phyloP scores from a whole-genome alignment of 2,797 vertebrate genomes.

The Amblyopsis hoosieri region DNA sequence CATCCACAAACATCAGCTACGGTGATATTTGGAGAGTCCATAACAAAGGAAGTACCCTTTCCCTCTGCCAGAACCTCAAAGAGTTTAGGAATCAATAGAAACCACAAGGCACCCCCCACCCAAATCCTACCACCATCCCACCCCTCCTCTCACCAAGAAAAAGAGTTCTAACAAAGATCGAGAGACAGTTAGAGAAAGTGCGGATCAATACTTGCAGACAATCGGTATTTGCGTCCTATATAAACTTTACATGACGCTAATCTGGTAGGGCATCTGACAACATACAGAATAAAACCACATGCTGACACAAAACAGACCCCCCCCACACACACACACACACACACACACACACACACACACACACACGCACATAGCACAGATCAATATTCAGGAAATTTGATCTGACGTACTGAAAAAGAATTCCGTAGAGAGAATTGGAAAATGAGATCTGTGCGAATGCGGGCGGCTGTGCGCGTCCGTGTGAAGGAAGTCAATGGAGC shows the following conservation, averaged over 20 bases:
- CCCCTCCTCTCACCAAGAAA: constrained; percentile 13
- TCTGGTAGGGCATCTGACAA: constrained; percentile 49
- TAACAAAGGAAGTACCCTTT: constrained; percentile 58
- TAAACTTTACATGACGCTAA: constrained; percentile 49
- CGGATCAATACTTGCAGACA: constrained; percentile 42
- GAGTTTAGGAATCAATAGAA: constrained; percentile 60
- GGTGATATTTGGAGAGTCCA: constrained; percentile 53
- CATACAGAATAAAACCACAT: constrained; percentile 6
- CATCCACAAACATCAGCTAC: constrained; percentile 63
- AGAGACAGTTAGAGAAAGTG: not conserved
- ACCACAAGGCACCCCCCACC: not conserved
- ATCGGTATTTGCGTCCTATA: constrained; percentile 37
- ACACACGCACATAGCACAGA: constrained; percentile 21
- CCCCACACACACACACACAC: not conserved
- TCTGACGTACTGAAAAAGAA: constrained; percentile 39
- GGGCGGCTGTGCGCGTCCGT: constrained; percentile 1
- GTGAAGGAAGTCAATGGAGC: constrained; percentile 48
- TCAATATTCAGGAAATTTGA: constrained; percentile 57
- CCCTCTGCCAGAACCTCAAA: constrained; percentile 62
- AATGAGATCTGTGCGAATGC: constrained; percentile 13
- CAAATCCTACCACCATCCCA: not conserved
- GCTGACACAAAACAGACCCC: constrained; percentile 25
- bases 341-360: constrained; percentile 4
- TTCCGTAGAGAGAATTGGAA: constrained; percentile 39
- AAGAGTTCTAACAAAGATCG: constrained; percentile 15